These are phyloP conservation scores for Octonoba sinensis DNA, from an alignment of 2,888 invertebrate species.

Conservation along the genomic window DNA sequence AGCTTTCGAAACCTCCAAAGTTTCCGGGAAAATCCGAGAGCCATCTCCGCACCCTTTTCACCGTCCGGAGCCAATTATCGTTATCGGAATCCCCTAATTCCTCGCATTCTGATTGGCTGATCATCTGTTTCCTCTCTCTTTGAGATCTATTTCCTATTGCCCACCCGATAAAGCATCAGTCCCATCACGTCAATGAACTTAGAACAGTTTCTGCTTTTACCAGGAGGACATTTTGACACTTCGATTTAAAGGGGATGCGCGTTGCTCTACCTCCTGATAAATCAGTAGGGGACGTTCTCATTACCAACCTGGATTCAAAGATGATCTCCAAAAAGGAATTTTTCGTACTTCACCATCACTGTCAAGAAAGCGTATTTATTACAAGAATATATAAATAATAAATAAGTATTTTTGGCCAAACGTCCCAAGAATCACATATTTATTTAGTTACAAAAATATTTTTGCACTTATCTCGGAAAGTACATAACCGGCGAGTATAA, in stretches of 20 bases:
- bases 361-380: no score
- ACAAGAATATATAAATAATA: no score
- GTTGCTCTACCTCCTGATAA: no score
- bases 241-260: constrained; percentile 12
- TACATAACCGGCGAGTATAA: no score
- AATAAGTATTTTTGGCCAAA: no score
- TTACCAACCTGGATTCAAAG: no score
- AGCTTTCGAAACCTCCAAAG: constrained; percentile 7
- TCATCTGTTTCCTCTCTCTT: constrained; percentile 26
- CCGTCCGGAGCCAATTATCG: constrained; percentile 38
- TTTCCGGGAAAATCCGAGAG: constrained; percentile 17
- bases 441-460: no score
- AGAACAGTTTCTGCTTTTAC: constrained; percentile 6
- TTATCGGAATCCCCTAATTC: constrained; percentile 55
- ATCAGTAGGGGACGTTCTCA: no score
- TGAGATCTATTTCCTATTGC: constrained; percentile 41
- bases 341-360: no score
- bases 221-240: not conserved
- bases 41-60: not conserved
- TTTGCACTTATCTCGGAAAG: no score
- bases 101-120: constrained; percentile 43
- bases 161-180: constrained; percentile 18
- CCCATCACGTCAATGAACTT: not conserved
- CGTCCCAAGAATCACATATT: no score
- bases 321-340: no score